Percentiles rank a stretch among this genome's conserved stretches.
These are phyloP conservation scores for Loxodonta africana DNA, from an alignment of 2,113 vertebrate species.

Conservation along the genomic window DNA sequence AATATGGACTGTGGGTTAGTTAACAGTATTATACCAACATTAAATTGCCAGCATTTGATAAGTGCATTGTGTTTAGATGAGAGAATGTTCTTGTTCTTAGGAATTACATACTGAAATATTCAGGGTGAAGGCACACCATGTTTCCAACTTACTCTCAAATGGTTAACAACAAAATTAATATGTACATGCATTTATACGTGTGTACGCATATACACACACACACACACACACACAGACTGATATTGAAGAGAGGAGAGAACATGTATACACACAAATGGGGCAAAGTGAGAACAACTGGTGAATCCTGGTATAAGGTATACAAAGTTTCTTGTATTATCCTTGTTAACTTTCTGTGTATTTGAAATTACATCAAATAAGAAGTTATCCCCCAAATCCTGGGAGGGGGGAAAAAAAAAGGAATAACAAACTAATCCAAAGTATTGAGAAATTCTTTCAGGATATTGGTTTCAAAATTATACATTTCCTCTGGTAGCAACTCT, in stretches of 20 bases:
- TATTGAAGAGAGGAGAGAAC: neutral
- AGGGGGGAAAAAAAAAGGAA: neutral
- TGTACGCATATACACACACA: neutral
- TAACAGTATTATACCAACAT: neutral
- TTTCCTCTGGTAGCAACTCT: neutral
- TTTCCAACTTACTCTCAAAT: conserved; percentile 14
- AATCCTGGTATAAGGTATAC: neutral
- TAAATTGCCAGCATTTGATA: neutral
- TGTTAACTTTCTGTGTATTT: neutral
- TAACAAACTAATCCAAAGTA: neutral
- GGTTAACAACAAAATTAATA: neutral
- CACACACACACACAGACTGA: neutral
- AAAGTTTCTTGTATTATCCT: neutral
- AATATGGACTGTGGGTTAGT: neutral
- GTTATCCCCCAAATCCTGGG: neutral
- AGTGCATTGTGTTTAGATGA: neutral
- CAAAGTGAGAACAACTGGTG: neutral
- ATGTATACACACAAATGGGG: neutral
- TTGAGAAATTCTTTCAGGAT: conserved; percentile 30
- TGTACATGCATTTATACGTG: neutral
- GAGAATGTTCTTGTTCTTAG: conserved; percentile 4
- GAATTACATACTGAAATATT: neutral
- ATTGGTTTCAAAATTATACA: conserved; percentile 30
- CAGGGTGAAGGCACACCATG: neutral
- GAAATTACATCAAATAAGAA: conserved; percentile 27